Percentiles rank a stretch among this genome's conserved stretches.
phyloP scores from a whole-genome alignment of 1,140 invertebrate species.

The Drosophila ficusphila region DNA sequence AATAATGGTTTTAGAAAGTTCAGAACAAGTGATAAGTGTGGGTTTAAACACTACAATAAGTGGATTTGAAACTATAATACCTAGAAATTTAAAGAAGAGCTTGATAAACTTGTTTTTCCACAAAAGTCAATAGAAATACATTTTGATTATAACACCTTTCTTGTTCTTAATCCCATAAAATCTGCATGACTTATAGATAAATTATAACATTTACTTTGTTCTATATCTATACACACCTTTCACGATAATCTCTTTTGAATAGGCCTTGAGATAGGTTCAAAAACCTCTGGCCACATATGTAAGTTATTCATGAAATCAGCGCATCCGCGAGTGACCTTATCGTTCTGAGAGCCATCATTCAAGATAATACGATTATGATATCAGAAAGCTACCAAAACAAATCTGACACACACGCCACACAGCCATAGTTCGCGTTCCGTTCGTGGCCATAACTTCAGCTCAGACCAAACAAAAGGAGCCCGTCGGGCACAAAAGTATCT shows the following conservation, averaged over 20 bases:
- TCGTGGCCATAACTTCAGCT: slow-evolving; percentile 61
- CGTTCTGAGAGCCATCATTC: slow-evolving; percentile 1
- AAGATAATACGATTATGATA: slow-evolving; percentile 30
- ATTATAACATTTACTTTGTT: neutral
- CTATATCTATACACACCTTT: neutral
- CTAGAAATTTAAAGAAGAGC: too few species aligned
- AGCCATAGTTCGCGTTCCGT: slow-evolving; percentile 13
- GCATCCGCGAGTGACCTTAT: slow-evolving; percentile 1
- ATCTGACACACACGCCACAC: neutral
- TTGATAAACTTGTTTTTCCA: too few species aligned
- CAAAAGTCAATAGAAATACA: too few species aligned
- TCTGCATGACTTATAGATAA: neutral
- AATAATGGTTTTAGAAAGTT: neutral
- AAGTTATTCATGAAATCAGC: neutral
- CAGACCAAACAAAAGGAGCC: slow-evolving; percentile 17
- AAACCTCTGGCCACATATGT: neutral
- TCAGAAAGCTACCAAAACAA: slow-evolving; percentile 16
- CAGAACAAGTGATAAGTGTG: neutral
- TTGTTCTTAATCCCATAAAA: too few species aligned
- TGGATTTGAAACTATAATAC: too few species aligned
- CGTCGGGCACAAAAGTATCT: slow-evolving; percentile 40
- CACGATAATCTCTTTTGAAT: neutral
- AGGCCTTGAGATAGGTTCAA: neutral
- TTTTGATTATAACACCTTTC: too few species aligned
- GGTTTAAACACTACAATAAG: too few species aligned